A percentile compares a stretch with the other conserved stretches of the same genome.
Evolutionary conservation across 2,113 vertebrate genomes (phyloP).

Genomic region (Tenrec ecaudatus): DNA sequence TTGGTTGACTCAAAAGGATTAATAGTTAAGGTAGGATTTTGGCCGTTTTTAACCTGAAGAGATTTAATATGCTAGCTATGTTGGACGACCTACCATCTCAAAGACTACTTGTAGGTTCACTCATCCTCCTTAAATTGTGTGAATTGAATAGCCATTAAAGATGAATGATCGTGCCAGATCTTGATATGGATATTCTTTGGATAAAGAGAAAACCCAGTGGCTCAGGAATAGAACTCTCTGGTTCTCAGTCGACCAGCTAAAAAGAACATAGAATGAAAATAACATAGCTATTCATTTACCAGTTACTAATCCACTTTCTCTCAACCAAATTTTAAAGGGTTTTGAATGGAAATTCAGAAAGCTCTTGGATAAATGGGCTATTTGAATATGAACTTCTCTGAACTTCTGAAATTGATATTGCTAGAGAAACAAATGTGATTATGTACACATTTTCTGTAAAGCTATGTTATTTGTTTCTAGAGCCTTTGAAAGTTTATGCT

Average conservation of each 20-base stretch:
- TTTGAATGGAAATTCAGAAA: background rate
- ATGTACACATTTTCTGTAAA: conserved; percentile 32
- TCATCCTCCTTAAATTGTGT: background rate
- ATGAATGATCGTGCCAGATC: background rate
- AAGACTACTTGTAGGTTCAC: background rate
- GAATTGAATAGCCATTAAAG: background rate
- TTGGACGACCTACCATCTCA: background rate
- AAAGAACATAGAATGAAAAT: too few relatives aligned
- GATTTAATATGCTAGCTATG: background rate
- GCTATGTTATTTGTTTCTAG: background rate
- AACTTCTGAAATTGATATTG: background rate
- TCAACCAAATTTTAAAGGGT: background rate
- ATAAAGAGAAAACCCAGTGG: background rate
- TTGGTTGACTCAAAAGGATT: conserved; percentile 99
- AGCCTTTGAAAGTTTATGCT: conserved; percentile 24
- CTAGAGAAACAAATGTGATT: conserved; percentile 29
- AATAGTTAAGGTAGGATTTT: conserved; percentile 93
- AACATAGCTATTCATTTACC: too few relatives aligned
- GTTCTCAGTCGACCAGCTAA: background rate
- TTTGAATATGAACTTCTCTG: too few relatives aligned
- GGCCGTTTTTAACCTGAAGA: conserved; percentile 15
- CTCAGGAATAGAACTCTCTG: background rate
- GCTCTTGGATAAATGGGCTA: too few relatives aligned
- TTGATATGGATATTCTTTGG: background rate
- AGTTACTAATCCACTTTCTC: background rate